Percentiles rank a stretch among this genome's conserved stretches.
Conservation (phyloP, 2,888 invertebrate genomes). For the Tipula unca region DNA sequence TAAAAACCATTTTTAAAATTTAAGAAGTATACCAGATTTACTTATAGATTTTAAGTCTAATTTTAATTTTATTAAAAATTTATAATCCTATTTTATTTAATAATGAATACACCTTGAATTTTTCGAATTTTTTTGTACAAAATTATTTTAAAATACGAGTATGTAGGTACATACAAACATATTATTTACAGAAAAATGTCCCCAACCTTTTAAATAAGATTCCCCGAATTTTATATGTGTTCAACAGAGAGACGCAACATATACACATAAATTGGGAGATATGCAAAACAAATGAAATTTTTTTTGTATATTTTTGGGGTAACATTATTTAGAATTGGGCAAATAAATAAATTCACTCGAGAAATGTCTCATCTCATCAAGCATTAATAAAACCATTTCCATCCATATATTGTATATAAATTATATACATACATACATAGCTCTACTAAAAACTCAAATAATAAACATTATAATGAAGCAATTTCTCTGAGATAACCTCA, state of each 20-base stretch:
- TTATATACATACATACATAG: background rate
- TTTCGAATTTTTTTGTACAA: no score
- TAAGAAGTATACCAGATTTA: no score
- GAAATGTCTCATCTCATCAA: background rate
- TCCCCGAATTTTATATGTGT: background rate
- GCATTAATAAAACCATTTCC: background rate
- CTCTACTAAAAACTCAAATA: background rate
- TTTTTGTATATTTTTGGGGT: background rate
- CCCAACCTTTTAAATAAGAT: background rate
- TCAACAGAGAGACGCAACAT: no score
- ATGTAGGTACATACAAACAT: background rate
- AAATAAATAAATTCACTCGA: background rate
- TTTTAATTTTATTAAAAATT: no score
- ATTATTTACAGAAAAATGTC: background rate
- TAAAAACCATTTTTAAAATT: no score
- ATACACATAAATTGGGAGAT: background rate
- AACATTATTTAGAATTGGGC: background rate
- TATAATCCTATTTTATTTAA: no score
- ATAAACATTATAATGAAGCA: background rate
- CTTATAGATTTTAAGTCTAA: no score
- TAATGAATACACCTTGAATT: no score
- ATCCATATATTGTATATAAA: background rate
- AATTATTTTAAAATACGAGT: no score
- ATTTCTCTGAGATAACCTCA: background rate
- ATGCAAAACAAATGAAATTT: background rate